Base-by-base conservation (phyloP, 2,888 invertebrate genomes). In the Dusona sp. region DNA sequence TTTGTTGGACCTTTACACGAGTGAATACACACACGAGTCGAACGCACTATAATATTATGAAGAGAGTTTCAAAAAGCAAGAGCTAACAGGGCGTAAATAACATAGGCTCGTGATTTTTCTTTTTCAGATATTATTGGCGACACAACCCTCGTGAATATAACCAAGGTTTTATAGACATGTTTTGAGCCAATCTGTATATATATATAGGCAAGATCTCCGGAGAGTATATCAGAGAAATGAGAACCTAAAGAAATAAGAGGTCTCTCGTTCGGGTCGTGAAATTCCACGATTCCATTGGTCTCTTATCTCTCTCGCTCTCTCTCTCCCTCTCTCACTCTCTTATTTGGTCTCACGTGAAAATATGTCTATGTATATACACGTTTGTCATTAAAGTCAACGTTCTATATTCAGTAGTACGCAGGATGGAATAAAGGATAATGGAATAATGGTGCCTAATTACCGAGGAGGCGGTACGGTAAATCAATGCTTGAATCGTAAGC, bases 391-490 rank as follows among this genome's bases (percentile, higher is more conserved):
- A 82, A 85, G 68, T 82, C 78, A 78, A 42, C 33, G 57, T 45
- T 13, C 38, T 70, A 70, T 79, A 79, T 79, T 70, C 57, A n/a
- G 68, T 33, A 79, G 57, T 33, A 70, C 57, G 68, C 42, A 48
- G 61, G 65, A 42, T 67, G 73, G 79, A 84, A 85, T 83, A 85
- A 85, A 83, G 85, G 85, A 79, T 85, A 85, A 85, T 85, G 85
- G 85, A 85, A 85, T 85, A 85, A 85, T 82, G 82, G 85, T 64
- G 82, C 82, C 85, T 85, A 85, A 85, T 85, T 85, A 85, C 82
- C 85, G 79, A 70, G 68, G 74, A 38, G 22, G 54, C 42, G 48
- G 73, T 75, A 82, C 82, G 82, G 79, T 85, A 79, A 79, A 85
- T 85, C 85, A 85, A 85, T 85, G 85, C 85, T 85, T 64, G 78